Evolutionary conservation across 2,113 vertebrate genomes (phyloP).

Genomic region (Gasterosteus nipponicus): DNA sequence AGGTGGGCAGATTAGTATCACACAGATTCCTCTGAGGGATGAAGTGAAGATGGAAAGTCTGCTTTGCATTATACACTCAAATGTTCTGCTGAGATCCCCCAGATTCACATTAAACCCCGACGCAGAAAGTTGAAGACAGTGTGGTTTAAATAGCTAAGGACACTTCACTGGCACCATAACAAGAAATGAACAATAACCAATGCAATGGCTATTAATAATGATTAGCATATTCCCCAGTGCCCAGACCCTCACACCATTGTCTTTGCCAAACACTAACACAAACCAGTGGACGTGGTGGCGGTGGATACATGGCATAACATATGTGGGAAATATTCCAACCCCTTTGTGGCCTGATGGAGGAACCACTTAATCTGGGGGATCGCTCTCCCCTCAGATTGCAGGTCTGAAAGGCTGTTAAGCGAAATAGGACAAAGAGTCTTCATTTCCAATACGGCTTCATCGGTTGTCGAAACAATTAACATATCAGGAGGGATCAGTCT

Average conservation of each 20-base stretch:
- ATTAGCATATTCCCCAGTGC: slow-evolving; percentile 57
- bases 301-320: slow-evolving; percentile 67
- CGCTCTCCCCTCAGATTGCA: slow-evolving; percentile 64
- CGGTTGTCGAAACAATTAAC: slow-evolving; percentile 78
- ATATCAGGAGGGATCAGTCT: slow-evolving; percentile 73
- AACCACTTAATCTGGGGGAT: slow-evolving; percentile 73
- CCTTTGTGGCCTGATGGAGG: slow-evolving; percentile 67
- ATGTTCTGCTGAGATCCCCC: slow-evolving; percentile 36
- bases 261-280: slow-evolving; percentile 54
- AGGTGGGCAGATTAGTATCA: slow-evolving; percentile 53
- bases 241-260: slow-evolving; percentile 45
- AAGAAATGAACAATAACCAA: slow-evolving; percentile 38
- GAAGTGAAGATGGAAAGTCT: slow-evolving; percentile 41
- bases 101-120: slow-evolving; percentile 1
- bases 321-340: slow-evolving; percentile 78
- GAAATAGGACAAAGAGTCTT: slow-evolving; percentile 74
- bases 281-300: slow-evolving; percentile 56
- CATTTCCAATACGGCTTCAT: slow-evolving; percentile 74
- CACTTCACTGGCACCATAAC: slow-evolving; percentile 39
- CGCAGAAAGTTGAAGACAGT: slow-evolving; percentile 5
- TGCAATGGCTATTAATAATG: slow-evolving; percentile 50
- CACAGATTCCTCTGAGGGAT: slow-evolving; percentile 41
- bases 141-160: slow-evolving; percentile 34
- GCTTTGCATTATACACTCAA: slow-evolving; percentile 39
- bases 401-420: slow-evolving; percentile 69